Conservation (phyloP, 2,888 invertebrate genomes). For the Eurytoma adleriae region DNA sequence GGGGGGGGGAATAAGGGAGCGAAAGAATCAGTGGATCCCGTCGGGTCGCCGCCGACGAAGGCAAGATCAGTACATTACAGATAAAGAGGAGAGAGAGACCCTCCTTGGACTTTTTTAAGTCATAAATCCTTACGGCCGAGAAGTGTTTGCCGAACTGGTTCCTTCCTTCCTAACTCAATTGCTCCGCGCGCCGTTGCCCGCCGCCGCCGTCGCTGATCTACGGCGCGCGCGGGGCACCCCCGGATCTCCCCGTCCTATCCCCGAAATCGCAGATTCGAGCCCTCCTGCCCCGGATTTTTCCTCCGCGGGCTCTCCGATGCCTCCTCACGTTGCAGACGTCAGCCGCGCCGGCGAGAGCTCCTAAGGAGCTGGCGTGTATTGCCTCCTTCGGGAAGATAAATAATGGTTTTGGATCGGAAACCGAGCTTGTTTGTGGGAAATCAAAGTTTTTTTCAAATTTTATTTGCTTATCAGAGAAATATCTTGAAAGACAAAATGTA, state of each 20-base stretch:
- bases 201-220: conserved; percentile 70
- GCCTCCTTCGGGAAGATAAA: conserved; percentile 1
- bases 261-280: conserved; percentile 68
- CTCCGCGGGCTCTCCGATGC: conserved; percentile 40
- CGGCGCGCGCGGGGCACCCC: conserved; percentile 63
- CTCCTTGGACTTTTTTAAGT: conserved; percentile 73
- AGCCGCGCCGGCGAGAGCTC: background rate
- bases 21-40: conserved; percentile 49
- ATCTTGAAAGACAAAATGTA: no score
- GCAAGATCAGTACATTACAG: conserved; percentile 76
- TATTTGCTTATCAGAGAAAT: no score
- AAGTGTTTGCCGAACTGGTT: conserved; percentile 76
- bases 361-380: background rate
- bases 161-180: conserved; percentile 76
- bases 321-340: no score
- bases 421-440: background rate
- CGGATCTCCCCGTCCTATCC: conserved; percentile 15
- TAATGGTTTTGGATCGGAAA: conserved; percentile 10
- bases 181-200: conserved; percentile 61
- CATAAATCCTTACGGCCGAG: conserved; percentile 71
- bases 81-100: conserved; percentile 66
- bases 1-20: conserved; percentile 31
- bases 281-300: conserved; percentile 69
- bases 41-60: conserved; percentile 66
- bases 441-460: no score